Evolutionary conservation across 2,113 vertebrate species (phyloP).

Genomic region (Phainopepla nitens): DNA sequence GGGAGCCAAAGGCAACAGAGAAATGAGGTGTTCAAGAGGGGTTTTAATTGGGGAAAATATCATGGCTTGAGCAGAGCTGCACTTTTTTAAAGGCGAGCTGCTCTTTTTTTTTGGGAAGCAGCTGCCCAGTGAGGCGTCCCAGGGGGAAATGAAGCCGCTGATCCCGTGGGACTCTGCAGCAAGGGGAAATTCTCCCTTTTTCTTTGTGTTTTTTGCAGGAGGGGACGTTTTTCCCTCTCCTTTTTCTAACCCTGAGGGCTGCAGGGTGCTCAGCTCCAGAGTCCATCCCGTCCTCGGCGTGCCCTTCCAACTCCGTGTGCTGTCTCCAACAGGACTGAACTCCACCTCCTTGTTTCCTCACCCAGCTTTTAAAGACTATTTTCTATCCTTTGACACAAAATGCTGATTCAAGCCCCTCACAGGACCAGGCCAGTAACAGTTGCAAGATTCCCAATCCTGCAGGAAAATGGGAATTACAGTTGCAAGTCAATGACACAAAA

Average conservation of each 20-base stretch:
- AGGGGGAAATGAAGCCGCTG: neutral
- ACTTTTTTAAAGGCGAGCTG: accelerated
- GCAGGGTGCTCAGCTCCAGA: neutral
- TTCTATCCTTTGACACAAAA: neutral
- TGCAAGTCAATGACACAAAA: accelerated
- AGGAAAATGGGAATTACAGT: accelerated
- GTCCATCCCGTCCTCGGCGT: accelerated
- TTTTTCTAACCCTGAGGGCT: neutral
- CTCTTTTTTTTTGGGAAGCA: neutral
- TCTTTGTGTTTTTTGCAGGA: neutral
- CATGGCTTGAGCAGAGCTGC: neutral
- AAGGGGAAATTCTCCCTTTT: neutral
- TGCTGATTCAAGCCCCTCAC: neutral
- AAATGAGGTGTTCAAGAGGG: accelerated
- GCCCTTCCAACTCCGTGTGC: accelerated
- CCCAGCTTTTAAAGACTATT: accelerated
- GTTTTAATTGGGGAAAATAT: neutral
- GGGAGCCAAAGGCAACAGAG: neutral
- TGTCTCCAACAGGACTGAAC: neutral
- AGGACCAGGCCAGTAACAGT: accelerated
- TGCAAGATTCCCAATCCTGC: neutral
- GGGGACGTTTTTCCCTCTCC: neutral
- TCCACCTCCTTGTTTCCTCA: neutral
- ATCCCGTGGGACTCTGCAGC: neutral
- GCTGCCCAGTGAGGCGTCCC: neutral